Conservation (phyloP, 2,888 invertebrate genomes). For the Dysmachus trigonus region DNA sequence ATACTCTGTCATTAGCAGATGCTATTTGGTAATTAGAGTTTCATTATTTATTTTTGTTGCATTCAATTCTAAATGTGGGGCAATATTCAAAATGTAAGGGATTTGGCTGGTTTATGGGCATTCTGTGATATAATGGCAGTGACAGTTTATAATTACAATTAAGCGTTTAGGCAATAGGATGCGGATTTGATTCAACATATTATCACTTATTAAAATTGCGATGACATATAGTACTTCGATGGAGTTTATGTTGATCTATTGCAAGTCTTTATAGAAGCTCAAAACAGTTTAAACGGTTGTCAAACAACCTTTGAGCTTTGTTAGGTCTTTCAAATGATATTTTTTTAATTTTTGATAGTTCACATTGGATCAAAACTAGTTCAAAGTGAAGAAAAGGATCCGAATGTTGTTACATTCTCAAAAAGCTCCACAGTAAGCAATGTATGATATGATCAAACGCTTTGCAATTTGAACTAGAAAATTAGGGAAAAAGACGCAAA, state of each 20-base stretch:
- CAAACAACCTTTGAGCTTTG: not conserved
- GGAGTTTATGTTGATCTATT: not conserved
- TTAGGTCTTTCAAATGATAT: too few species aligned
- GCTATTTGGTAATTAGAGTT: not conserved
- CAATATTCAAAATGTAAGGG: not conserved
- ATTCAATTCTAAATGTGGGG: not conserved
- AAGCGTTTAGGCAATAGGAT: not conserved
- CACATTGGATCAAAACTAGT: too few species aligned
- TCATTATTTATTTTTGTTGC: not conserved
- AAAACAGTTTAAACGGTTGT: not conserved
- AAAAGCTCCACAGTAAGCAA: not conserved
- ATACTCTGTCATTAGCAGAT: not conserved
- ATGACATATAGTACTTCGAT: too few species aligned
- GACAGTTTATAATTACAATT: not conserved
- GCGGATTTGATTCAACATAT: not conserved
- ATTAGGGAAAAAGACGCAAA: not conserved
- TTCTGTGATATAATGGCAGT: not conserved
- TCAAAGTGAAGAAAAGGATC: not conserved
- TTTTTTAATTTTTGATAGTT: too few species aligned
- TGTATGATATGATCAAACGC: not conserved
- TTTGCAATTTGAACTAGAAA: not conserved
- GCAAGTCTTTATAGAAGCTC: not conserved
- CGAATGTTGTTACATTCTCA: not conserved
- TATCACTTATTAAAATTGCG: not conserved
- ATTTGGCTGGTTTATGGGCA: not conserved